Conservation (phyloP, 1,140 invertebrate species). For the Thalassaphorura encarpata region DNA sequence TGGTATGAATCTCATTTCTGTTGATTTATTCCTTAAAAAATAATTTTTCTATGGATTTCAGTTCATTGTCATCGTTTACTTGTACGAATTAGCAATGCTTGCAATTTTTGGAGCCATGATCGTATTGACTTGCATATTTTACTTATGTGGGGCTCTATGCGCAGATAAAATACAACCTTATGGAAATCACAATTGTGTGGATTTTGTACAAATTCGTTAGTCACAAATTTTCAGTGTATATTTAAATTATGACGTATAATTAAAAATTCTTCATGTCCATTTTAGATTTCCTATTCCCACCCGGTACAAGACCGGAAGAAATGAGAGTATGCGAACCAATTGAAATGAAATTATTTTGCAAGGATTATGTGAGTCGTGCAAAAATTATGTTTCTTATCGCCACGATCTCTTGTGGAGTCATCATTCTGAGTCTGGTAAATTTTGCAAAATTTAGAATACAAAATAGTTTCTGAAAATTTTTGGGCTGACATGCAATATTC, state of each 20-base stretch:
- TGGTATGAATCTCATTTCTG: constrained; percentile 60
- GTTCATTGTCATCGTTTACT: constrained; percentile 87
- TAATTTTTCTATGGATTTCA: constrained; percentile 37
- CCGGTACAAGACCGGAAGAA: constrained; percentile 59
- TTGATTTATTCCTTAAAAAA: too few relatives aligned
- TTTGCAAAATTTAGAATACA: not conserved
- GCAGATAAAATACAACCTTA: constrained; percentile 53
- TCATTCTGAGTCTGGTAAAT: constrained; percentile 71
- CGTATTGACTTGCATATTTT: constrained; percentile 70
- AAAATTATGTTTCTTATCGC: constrained; percentile 82
- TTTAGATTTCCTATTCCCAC: constrained; percentile 74
- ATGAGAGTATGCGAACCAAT: constrained; percentile 71
- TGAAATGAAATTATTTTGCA: constrained; percentile 79
- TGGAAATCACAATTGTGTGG: constrained; percentile 60
- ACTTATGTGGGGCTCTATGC: constrained; percentile 76
- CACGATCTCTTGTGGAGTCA: constrained; percentile 64
- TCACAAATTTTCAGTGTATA: too few relatives aligned
- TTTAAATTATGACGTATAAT: not conserved
- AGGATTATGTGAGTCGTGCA: constrained; percentile 82
- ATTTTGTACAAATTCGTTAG: constrained; percentile 78
- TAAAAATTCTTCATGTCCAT: not conserved
- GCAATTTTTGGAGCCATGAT: constrained; percentile 67
- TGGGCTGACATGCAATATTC: too few relatives aligned
- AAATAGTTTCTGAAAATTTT: too few relatives aligned
- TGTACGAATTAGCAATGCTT: constrained; percentile 77